A percentile compares a stretch with the other conserved stretches of the same genome.
Evolutionary conservation across 2,888 invertebrate species (phyloP).

Genomic region (Zele albiditarsus): DNA sequence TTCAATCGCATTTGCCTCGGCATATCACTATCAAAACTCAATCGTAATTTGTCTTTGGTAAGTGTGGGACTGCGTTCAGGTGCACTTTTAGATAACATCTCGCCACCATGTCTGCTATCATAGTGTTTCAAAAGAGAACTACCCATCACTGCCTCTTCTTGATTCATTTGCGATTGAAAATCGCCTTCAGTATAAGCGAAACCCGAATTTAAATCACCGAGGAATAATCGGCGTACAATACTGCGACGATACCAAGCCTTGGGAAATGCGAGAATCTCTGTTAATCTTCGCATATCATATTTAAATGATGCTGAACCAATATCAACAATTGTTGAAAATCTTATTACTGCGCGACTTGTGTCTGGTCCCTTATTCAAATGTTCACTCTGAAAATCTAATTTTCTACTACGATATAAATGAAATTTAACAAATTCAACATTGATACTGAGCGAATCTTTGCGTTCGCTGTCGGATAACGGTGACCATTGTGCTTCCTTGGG

Average conservation of each 20-base stretch:
- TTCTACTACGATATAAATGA: conserved; percentile 92
- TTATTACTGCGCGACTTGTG: conserved; percentile 88
- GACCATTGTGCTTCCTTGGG: conserved; percentile 89
- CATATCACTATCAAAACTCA: conserved; percentile 75
- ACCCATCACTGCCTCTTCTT: conserved; percentile 68
- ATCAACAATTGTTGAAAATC: conserved; percentile 96
- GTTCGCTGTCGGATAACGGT: conserved; percentile 88
- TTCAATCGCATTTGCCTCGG: conserved; percentile 74
- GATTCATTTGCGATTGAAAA: conserved; percentile 63
- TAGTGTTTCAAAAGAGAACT: conserved; percentile 67
- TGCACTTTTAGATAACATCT: conserved; percentile 64
- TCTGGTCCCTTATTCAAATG: conserved; percentile 74
- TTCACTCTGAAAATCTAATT: conserved; percentile 83
- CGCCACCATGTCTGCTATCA: conserved; percentile 60
- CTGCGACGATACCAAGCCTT: conserved; percentile 98
- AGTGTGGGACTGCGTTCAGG: conserved; percentile 70
- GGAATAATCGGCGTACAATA: conserved; percentile 92
- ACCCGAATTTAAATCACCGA: conserved; percentile 89
- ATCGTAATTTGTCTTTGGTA: conserved; percentile 76
- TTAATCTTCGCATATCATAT: conserved; percentile 97
- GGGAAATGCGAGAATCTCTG: conserved; percentile 97
- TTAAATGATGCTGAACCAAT: conserved; percentile 97
- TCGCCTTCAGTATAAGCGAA: conserved; percentile 71
- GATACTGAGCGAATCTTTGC: conserved; percentile 95
- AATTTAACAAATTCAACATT: conserved; percentile 98